phyloP scores from a whole-genome alignment of 2,888 invertebrate species.

The Achlya flavicornis region DNA sequence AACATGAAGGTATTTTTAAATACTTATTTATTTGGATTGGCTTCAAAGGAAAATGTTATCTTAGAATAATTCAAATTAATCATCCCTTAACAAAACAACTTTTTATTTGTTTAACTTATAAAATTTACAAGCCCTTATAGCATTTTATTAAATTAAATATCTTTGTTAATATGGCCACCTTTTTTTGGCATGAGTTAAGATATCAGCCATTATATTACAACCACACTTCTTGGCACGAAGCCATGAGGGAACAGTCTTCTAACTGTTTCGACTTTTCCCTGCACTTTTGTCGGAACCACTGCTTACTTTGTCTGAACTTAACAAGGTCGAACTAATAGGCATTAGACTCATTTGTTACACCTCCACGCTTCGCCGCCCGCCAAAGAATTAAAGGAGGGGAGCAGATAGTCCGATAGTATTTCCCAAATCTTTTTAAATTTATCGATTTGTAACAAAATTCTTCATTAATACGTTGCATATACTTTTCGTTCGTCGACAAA shows the following conservation, averaged over 20 bases:
- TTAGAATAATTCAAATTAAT: no score
- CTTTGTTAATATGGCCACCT: no score
- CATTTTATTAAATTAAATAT: neutral
- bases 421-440: conserved; percentile 49
- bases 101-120: neutral
- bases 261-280: conserved; percentile 57
- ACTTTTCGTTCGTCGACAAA: neutral
- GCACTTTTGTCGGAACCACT: conserved; percentile 60
- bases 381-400: conserved; percentile 69
- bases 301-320: conserved; percentile 74
- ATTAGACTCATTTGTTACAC: conserved; percentile 77
- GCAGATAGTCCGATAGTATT: conserved; percentile 54
- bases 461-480: neutral
- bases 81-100: no score
- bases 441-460: neutral
- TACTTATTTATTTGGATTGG: conserved; percentile 11
- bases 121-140: neutral
- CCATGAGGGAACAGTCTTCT: conserved; percentile 24
- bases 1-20: conserved; percentile 1
- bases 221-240: conserved; percentile 16
- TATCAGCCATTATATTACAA: neutral
- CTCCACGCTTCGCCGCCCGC: conserved; percentile 70
- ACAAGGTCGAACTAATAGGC: conserved; percentile 78
- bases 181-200: neutral
- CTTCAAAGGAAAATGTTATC: neutral